Conservation (phyloP, 30 jellyfish, hydroid and myxozoan species). For the Aurelia aurita region DNA sequence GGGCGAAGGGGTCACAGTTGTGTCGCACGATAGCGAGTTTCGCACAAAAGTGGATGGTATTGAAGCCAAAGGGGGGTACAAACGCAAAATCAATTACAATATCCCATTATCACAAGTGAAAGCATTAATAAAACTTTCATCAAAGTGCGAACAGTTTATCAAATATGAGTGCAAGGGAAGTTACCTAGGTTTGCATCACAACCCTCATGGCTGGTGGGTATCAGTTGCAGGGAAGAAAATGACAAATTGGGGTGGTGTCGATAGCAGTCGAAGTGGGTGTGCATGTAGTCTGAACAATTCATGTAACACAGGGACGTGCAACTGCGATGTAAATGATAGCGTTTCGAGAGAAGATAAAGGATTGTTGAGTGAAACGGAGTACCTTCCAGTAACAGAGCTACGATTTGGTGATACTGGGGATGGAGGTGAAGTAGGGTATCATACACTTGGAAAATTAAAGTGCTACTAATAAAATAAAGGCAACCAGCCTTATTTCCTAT, state of each 20-base stretch:
- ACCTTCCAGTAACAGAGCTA: conserved; percentile 51
- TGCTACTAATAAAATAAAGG: background rate
- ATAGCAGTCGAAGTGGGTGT: conserved; percentile 15
- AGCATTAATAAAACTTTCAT: conserved; percentile 12
- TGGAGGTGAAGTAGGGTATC: conserved; percentile 12
- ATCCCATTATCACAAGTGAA: background rate
- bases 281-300: conserved; percentile 25
- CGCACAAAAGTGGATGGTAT: conserved; percentile 12
- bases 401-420: conserved; percentile 64
- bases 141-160: conserved; percentile 10
- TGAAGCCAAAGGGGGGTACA: conserved; percentile 6
- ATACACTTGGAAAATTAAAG: conserved; percentile 25
- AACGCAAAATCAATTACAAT: background rate
- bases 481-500: too few species aligned
- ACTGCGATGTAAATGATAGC: conserved; percentile 36
- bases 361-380: conserved; percentile 13
- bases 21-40: conserved; percentile 30
- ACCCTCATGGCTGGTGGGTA: conserved; percentile 41
- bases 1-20: conserved; percentile 21
- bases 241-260: conserved; percentile 44
- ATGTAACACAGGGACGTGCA: conserved; percentile 12
- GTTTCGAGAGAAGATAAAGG: conserved; percentile 28
- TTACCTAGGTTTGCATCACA: background rate
- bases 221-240: conserved; percentile 22
- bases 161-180: conserved; percentile 34